Conservation (phyloP, 2,888 invertebrate genomes). For the Pimpla rufipes region DNA sequence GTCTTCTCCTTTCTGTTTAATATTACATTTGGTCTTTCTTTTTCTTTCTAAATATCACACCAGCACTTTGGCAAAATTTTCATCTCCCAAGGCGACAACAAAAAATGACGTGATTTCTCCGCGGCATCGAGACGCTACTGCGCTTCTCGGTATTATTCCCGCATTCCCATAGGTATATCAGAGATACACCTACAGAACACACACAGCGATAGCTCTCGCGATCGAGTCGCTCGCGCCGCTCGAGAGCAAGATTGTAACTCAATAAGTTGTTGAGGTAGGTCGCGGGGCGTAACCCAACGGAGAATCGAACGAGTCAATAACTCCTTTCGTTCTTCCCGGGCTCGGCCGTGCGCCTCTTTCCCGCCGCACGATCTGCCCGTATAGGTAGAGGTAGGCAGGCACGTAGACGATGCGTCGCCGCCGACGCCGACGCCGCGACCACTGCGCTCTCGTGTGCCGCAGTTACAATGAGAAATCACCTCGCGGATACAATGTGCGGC, state of each 20-base stretch:
- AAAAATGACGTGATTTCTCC: not conserved
- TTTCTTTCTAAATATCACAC: too few species aligned
- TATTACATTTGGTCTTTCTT: too few species aligned
- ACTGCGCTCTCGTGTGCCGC: slow-evolving; percentile 67
- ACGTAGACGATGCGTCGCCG: too few species aligned
- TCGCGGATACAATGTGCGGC: slow-evolving; percentile 74
- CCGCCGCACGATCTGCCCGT: not conserved
- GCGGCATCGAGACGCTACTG: not conserved
- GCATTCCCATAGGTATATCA: too few species aligned
- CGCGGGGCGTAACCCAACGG: slow-evolving; percentile 82
- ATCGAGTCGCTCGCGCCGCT: slow-evolving; percentile 57
- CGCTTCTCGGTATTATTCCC: not conserved
- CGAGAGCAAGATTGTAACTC: slow-evolving; percentile 78
- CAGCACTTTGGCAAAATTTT: too few species aligned
- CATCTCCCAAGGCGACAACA: too few species aligned
- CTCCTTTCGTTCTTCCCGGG: slow-evolving; percentile 74
- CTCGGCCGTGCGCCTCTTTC: slow-evolving; percentile 46
- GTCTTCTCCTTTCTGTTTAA: too few species aligned
- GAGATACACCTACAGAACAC: not conserved
- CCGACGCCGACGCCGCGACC: too few species aligned
- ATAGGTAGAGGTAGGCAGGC: too few species aligned
- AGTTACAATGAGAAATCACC: slow-evolving; percentile 80
- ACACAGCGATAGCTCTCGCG: slow-evolving; percentile 23
- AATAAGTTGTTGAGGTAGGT: slow-evolving; percentile 79
- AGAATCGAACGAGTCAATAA: slow-evolving; percentile 82